Evolutionary conservation across 2,797 vertebrate genomes (phyloP).

Genomic region (Rhinophrynus dorsalis): DNA sequence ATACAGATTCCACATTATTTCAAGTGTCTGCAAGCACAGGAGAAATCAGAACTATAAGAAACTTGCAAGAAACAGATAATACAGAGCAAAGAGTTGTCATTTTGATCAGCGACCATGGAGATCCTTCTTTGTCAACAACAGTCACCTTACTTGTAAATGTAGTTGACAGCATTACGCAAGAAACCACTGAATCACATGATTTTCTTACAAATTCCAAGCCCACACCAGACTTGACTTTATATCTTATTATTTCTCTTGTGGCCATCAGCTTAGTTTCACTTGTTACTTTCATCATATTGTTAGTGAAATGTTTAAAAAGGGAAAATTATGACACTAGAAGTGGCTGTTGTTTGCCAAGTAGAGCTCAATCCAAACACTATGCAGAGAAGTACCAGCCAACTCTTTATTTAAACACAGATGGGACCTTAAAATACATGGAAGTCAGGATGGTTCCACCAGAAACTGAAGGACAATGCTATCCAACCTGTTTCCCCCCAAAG

Average conservation of each 20-base stretch:
- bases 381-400: constrained; percentile 17
- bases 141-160: constrained; percentile 12
- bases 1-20: constrained; percentile 40
- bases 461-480: constrained; percentile 18
- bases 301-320: constrained; percentile 12
- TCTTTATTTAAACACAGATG: constrained; percentile 25
- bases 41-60: constrained; percentile 54
- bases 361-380: neutral
- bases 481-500: no score
- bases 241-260: constrained; percentile 21
- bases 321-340: neutral
- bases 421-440: constrained; percentile 31
- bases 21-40: constrained; percentile 57
- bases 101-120: constrained; percentile 14
- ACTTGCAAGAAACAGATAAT: neutral
- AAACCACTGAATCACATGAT: neutral
- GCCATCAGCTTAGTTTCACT: constrained; percentile 27
- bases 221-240: constrained; percentile 19
- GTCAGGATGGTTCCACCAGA: constrained; percentile 27
- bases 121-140: constrained; percentile 13
- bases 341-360: constrained; percentile 2
- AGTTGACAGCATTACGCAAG: constrained; percentile 2
- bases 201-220: constrained; percentile 4
- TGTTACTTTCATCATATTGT: constrained; percentile 21
- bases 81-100: constrained; percentile 4